Evolutionary conservation across 2,113 vertebrate species (phyloP).

Genomic region (Cavia aperea): DNA sequence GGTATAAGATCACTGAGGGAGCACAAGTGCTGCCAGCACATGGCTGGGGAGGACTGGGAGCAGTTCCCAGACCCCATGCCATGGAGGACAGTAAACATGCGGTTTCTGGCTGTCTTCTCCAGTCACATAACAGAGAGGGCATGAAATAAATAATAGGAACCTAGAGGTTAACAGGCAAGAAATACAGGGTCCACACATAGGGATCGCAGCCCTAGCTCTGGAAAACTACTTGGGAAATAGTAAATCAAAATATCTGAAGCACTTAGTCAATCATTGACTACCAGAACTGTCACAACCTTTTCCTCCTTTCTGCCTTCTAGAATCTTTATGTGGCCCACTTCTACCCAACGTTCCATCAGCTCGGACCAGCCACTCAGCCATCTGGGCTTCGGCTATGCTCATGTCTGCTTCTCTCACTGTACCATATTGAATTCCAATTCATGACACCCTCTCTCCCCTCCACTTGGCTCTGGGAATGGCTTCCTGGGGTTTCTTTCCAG

Average conservation of each 20-base stretch:
- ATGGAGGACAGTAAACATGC: background rate
- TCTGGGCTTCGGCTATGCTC: background rate
- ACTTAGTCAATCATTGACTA: background rate
- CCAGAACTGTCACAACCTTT: background rate
- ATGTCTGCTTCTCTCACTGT: background rate
- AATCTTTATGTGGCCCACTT: background rate
- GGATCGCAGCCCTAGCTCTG: background rate
- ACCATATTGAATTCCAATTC: background rate
- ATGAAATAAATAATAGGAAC: background rate
- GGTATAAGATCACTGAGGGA: background rate
- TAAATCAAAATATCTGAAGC: background rate
- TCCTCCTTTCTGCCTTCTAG: background rate
- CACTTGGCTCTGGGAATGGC: background rate
- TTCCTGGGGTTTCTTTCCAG: background rate
- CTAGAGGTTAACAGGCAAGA: background rate
- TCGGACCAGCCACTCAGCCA: background rate
- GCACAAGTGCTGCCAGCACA: background rate
- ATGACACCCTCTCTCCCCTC: background rate
- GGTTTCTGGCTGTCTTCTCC: background rate
- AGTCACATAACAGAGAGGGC: background rate
- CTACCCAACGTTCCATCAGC: background rate
- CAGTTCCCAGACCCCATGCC: fast-evolving
- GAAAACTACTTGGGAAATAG: background rate
- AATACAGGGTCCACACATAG: background rate
- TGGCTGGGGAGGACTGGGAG: too few species aligned